Percentiles rank a stretch among this genome's conserved stretches.
Evolutionary conservation across 2,797 vertebrate species (phyloP).

Genomic region (Limnodromus scolopaceus): DNA sequence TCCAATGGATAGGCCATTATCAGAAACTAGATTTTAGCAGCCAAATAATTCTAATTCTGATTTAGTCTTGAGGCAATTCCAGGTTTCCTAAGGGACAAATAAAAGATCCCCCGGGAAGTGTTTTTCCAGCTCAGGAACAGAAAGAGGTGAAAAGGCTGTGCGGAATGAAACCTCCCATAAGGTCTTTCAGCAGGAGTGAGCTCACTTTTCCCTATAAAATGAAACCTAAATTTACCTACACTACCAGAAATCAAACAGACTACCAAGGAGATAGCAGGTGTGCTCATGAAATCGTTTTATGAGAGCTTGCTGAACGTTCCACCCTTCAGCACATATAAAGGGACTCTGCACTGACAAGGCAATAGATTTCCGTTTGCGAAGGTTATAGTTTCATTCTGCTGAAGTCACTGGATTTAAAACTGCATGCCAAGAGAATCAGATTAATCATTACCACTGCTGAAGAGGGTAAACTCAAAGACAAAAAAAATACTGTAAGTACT

Average conservation of each 20-base stretch:
- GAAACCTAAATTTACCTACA: background rate
- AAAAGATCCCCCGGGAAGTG: background rate
- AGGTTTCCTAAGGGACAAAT: background rate
- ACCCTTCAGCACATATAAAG: background rate
- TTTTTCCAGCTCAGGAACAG: background rate
- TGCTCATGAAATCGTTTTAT: background rate
- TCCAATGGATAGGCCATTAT: background rate
- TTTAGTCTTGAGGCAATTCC: background rate
- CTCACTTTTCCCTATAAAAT: background rate
- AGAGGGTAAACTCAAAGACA: background rate
- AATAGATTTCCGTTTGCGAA: background rate
- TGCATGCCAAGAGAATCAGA: background rate
- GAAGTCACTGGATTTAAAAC: slow-evolving; percentile 27
- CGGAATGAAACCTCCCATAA: background rate
- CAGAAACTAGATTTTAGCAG: slow-evolving; percentile 1
- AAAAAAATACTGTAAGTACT: background rate
- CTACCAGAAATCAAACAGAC: background rate
- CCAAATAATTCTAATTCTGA: slow-evolving; percentile 9
- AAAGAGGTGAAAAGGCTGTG: background rate
- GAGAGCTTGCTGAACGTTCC: background rate
- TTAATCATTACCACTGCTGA: background rate
- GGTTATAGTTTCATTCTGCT: slow-evolving; percentile 5
- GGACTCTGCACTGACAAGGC: background rate
- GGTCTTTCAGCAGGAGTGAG: background rate
- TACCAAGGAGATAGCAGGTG: background rate